phyloP scores from a whole-genome alignment of 2,113 vertebrate species.

The Seriola aureovittata region DNA sequence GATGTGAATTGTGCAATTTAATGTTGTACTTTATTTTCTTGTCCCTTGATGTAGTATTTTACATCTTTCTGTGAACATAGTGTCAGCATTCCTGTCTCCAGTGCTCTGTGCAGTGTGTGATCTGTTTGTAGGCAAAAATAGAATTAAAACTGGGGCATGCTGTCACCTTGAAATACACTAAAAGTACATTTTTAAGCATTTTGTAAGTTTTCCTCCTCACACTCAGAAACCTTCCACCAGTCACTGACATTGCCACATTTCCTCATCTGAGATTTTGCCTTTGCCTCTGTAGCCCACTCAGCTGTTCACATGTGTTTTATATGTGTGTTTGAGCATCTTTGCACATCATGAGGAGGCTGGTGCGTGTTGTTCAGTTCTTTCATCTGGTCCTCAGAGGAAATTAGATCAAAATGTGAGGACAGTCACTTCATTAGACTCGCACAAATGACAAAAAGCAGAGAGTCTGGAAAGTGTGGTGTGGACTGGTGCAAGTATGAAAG shows the following conservation, averaged over 20 bases:
- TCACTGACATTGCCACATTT: not conserved
- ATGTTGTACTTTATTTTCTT: not conserved
- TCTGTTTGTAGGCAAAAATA: conserved; percentile 30
- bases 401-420: conserved; percentile 22
- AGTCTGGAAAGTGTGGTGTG: not conserved
- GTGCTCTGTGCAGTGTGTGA: not conserved
- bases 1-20: conserved; percentile 43
- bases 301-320: not conserved
- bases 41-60: not conserved
- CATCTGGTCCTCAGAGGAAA: conserved; percentile 19
- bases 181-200: conserved; percentile 4
- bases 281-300: not conserved
- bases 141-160: conserved; percentile 23
- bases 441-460: conserved; percentile 4
- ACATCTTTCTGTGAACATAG: not conserved
- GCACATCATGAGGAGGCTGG: not conserved
- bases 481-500: conserved; percentile 18
- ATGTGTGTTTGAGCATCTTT: not conserved
- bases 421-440: conserved; percentile 1
- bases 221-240: not conserved
- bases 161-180: conserved; percentile 33
- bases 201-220: not conserved
- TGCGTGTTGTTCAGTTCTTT: not conserved
- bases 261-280: not conserved
- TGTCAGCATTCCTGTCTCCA: too few species aligned